Evolutionary conservation across 64 coral and sea anemone genomes (phyloP), one percentile per base, ranked within the genome.

Genomic region (Orbicella faveolata): DNA sequence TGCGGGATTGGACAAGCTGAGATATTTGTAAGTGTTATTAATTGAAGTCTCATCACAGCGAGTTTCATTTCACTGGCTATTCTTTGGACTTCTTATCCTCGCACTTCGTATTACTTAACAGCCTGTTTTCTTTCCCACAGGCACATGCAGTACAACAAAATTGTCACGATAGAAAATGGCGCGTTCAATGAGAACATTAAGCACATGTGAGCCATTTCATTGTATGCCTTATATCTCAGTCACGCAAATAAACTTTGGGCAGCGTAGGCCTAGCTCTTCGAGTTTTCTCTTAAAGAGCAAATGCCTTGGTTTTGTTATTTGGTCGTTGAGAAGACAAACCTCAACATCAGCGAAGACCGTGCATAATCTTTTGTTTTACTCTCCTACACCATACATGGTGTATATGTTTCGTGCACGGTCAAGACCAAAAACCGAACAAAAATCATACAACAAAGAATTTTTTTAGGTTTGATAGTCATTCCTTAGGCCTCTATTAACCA

Each of bases 161-260:
- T 96, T 77, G 91, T 96, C 10, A 85, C 95, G 19, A 94, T 96
- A 36, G 95, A 96, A 91, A 92, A 96, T 76, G 95, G 89, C 52
- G 92, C 92, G 34, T 96, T 96, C 57, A 89, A 92, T 52, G 26
- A 30, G 20, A 88, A 82, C 61, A 57, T 96, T 15, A 15, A 37
- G 51, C 54, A 36, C 7, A 91, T 96, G 95, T 96, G 88, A 96
- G 88, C 90, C 33, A 30, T 16, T 37, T 9, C 9, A 61, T 86
- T 67, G 13, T 2, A 70, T 2, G 15, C 72, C 25, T 52, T 3
- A 44, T 16, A 33, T 53, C 55, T 25, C 17, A 44, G 4, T 23
- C 61, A 25, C 19, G 73, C 0, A 21, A 21, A 67, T 18, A 67
- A 23, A 67, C 18, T 11, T 1, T n/a, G 21, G 10, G 19, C 19